Conservation (phyloP, 2,888 invertebrate genomes). For the Ptychoptera contaminata region DNA sequence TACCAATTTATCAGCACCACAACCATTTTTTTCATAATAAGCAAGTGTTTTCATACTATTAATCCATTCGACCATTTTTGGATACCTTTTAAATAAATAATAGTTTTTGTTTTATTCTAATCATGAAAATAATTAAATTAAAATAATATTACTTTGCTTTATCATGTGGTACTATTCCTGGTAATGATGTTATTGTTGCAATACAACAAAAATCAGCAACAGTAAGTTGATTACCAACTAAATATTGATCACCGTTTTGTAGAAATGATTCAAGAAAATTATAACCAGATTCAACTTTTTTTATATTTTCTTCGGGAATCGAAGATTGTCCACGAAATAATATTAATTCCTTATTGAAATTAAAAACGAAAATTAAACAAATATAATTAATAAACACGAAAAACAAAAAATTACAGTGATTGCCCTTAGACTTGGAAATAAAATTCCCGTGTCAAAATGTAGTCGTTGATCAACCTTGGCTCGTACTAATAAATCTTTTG, state of each 20-base stretch:
- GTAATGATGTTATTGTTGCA: background rate
- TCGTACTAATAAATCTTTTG: conserved; percentile 34
- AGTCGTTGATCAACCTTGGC: conserved; percentile 35
- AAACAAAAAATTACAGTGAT: conserved; percentile 23
- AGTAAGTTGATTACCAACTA: conserved; percentile 13
- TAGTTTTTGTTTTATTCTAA: no score
- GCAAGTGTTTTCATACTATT: conserved; percentile 18
- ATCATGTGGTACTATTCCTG: background rate
- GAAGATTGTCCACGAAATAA: background rate
- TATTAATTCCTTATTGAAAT: background rate
- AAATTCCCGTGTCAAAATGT: conserved; percentile 33
- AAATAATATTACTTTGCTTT: background rate
- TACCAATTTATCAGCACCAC: conserved; percentile 16
- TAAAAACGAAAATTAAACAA: background rate
- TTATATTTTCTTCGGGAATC: conserved; percentile 16
- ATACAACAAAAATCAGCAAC: conserved; percentile 1
- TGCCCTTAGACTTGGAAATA: conserved; percentile 26
- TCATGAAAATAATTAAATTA: background rate
- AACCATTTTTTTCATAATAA: conserved; percentile 19
- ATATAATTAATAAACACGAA: background rate
- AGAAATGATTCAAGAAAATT: conserved; percentile 18
- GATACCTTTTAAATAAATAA: no score
- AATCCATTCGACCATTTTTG: conserved; percentile 19
- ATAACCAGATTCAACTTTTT: conserved; percentile 21
- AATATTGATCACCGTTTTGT: conserved; percentile 18